Evolutionary conservation across 2,797 vertebrate species (phyloP).

Genomic region (Clamator glandarius): DNA sequence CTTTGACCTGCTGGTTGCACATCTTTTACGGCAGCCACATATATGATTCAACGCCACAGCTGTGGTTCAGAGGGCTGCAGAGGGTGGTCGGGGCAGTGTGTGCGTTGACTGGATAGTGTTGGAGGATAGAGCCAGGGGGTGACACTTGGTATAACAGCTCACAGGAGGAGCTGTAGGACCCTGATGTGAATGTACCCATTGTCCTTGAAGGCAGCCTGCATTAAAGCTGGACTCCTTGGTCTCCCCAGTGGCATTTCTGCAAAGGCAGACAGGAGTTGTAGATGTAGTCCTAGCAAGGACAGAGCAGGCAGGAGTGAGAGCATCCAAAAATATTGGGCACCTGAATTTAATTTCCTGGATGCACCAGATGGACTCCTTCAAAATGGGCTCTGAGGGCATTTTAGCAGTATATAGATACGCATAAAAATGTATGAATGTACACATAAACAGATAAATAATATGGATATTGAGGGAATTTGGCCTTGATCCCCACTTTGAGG

Average conservation of each 20-base stretch:
- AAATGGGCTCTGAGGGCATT: neutral
- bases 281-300: neutral
- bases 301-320: neutral
- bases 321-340: neutral
- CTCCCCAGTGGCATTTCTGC: neutral
- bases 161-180: too few relatives aligned
- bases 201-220: neutral
- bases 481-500: neutral
- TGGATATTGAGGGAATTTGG: neutral
- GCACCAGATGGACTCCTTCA: neutral
- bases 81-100: neutral
- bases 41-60: too few relatives aligned
- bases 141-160: neutral
- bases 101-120: neutral
- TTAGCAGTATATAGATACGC: neutral
- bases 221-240: neutral
- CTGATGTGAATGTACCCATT: rapidly evolving
- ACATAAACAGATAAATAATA: neutral
- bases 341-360: neutral
- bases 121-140: neutral
- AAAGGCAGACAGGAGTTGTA: neutral
- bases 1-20: too few relatives aligned
- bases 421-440: neutral
- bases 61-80: neutral
- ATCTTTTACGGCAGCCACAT: too few relatives aligned